Base-by-base conservation (phyloP, 2,113 vertebrate species). In the Mastomys coucha region DNA sequence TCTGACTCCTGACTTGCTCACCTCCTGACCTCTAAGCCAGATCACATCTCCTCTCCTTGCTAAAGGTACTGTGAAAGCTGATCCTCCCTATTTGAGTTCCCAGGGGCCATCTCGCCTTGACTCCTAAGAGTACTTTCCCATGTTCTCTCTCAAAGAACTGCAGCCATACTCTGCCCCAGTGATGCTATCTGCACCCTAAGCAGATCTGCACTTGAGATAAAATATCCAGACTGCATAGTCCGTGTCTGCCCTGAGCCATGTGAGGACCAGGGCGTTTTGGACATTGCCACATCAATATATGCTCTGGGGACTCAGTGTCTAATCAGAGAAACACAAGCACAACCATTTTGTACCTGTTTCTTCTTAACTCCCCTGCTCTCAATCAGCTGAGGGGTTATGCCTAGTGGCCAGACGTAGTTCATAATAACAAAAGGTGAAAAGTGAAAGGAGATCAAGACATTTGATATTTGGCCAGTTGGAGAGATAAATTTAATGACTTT, bases 401-500 rank as follows among this genome's bases (percentile, higher is more conserved):
- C 63, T 45, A 20, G 36, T 33, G 84, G 26, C 53, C 69, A 84
- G 92, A 78, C 76, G 13, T 2, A 9, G 20, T 63, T 69, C 10
- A 56, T 39, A 19, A 49, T 5, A 72, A 53, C 33, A 53, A 36
- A 60, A 58, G 10, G 13, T 16, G 1, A 26, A 76, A 17, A 45
- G 6, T 33, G 16, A 42, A 36, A 17, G 81, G 19, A 69, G 56
- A 17, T 22, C 33, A 80, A 95, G n/a, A 63, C 56, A 49, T 76
- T 63, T 82, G 77, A 56, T 56, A 90, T 58, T 70, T 65, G 88
- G 94, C 80, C 36, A 85, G 3, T 86, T 76, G n/a, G 67, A 84
- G 65, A 82, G 69, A 94, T 95, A 45, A 20, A 1, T 88, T 95
- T 72, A 16, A 14, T 13, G 42, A 22, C 33, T 81, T 22, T 58